Percentiles rank a stretch among this genome's conserved stretches.
phyloP scores from a whole-genome alignment of 2,888 invertebrate species.

The Eupithecia vulgata region DNA sequence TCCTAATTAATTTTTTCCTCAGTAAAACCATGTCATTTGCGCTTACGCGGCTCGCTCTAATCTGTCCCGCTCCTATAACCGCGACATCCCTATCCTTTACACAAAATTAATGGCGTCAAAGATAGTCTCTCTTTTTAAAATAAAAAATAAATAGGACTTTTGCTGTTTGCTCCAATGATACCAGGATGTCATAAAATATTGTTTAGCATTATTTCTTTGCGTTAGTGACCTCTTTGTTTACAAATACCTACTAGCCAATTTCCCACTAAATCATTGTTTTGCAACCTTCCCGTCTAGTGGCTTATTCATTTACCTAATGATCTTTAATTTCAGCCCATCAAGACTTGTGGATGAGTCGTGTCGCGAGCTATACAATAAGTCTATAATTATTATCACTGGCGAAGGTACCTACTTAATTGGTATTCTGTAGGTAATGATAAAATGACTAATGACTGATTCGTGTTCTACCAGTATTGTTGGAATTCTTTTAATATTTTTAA shows the following conservation, averaged over 20 bases:
- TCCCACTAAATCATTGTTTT: not conserved
- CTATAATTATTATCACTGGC: not conserved
- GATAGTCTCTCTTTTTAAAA: too few relatives aligned
- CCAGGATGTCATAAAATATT: too few relatives aligned
- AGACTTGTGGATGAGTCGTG: not conserved
- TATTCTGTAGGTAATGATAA: not conserved
- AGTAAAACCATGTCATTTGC: too few relatives aligned
- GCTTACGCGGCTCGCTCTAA: too few relatives aligned
- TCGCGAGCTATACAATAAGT: not conserved
- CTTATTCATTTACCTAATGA: constrained; percentile 3
- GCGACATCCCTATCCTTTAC: too few relatives aligned
- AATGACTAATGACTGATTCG: not conserved
- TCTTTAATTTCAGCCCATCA: constrained; percentile 1
- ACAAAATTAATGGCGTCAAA: too few relatives aligned
- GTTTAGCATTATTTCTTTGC: too few relatives aligned
- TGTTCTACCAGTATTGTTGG: not conserved
- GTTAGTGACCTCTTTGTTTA: too few relatives aligned
- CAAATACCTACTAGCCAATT: not conserved
- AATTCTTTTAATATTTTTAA: constrained; percentile 46
- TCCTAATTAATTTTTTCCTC: too few relatives aligned
- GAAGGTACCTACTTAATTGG: not conserved
- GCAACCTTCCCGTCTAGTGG: not conserved
- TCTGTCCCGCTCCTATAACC: too few relatives aligned
- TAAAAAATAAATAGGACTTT: too few relatives aligned
- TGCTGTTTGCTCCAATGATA: too few relatives aligned